phyloP scores from a whole-genome alignment of 2,113 vertebrate species.

The Anarrhichthys ocellatus region DNA sequence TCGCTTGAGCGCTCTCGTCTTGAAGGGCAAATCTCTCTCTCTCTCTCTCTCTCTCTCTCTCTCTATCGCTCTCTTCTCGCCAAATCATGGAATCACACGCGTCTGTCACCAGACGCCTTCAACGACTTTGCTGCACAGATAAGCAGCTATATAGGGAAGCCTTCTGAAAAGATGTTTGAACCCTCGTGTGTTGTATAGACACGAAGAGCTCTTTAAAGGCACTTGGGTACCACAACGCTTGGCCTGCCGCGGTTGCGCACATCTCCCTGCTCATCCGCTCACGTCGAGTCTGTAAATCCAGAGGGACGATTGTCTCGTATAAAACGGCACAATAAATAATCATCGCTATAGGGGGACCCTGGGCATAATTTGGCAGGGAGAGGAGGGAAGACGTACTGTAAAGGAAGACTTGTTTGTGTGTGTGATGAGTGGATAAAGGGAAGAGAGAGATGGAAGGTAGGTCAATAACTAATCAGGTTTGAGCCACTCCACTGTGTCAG shows the following conservation, averaged over 20 bases:
- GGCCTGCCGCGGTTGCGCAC: slow-evolving; percentile 20
- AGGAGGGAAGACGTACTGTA: slow-evolving; percentile 19
- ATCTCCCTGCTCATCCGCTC: slow-evolving; percentile 18
- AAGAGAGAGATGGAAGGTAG: slow-evolving; percentile 32
- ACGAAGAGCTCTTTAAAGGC: slow-evolving; percentile 39
- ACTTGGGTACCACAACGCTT: slow-evolving; percentile 32
- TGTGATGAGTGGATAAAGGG: slow-evolving; percentile 39
- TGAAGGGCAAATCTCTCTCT: slow-evolving; percentile 15
- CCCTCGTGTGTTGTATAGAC: slow-evolving; percentile 41
- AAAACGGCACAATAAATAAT: slow-evolving; percentile 51
- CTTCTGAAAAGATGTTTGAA: slow-evolving; percentile 32
- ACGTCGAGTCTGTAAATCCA: slow-evolving; percentile 38
- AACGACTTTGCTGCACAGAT: slow-evolving; percentile 32
- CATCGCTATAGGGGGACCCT: not conserved
- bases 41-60: not conserved
- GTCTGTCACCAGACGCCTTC: slow-evolving; percentile 37
- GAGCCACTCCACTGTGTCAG: slow-evolving; percentile 51
- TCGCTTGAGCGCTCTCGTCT: slow-evolving; percentile 53
- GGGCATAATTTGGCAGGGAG: slow-evolving; percentile 5
- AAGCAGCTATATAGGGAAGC: slow-evolving; percentile 37
- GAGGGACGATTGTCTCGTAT: slow-evolving; percentile 40
- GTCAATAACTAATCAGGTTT: slow-evolving; percentile 68
- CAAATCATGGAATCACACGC: slow-evolving; percentile 30
- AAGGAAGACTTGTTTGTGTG: slow-evolving; percentile 26
- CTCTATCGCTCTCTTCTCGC: not conserved